Conservation (phyloP, 2,888 invertebrate genomes). For the Chrysina gloriosa region DNA sequence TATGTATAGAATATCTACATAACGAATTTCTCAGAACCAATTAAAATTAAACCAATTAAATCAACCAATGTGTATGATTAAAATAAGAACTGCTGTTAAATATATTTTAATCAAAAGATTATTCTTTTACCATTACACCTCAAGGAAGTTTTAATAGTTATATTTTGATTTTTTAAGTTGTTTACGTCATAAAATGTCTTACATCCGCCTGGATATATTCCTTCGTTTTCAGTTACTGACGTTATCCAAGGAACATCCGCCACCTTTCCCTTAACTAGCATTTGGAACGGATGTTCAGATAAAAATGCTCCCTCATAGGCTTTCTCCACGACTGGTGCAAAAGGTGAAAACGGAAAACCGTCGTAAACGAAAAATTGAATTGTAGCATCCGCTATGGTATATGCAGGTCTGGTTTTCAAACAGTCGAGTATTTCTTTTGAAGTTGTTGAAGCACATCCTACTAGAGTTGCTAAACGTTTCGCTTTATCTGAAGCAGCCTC, state of each 20-base stretch:
- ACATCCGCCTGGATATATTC: slow-evolving; percentile 76
- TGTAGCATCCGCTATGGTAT: slow-evolving; percentile 68
- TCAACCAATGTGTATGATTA: no score
- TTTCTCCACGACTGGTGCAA: slow-evolving; percentile 75
- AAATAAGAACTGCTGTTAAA: no score
- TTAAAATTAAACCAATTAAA: no score
- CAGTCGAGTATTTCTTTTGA: slow-evolving; percentile 72
- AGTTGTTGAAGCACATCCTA: slow-evolving; percentile 71
- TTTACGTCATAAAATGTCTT: no score
- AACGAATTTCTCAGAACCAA: no score
- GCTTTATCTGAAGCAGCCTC: slow-evolving; percentile 70
- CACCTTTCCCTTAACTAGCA: slow-evolving; percentile 70
- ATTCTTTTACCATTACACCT: no score
- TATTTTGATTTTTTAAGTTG: no score
- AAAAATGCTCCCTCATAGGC: slow-evolving; percentile 67
- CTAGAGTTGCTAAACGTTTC: slow-evolving; percentile 67
- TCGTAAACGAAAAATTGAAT: slow-evolving; percentile 13
- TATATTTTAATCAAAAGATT: background rate
- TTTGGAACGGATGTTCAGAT: slow-evolving; percentile 70
- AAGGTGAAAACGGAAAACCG: slow-evolving; percentile 72
- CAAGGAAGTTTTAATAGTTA: no score
- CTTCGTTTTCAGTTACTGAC: slow-evolving; percentile 75
- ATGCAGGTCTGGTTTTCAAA: slow-evolving; percentile 70
- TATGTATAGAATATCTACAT: no score
- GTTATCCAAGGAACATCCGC: slow-evolving; percentile 75